A percentile compares a stretch with the other conserved stretches of the same genome.
Evolutionary conservation across 2,888 invertebrate genomes (phyloP).

Genomic region (Orchestes rusci): DNA sequence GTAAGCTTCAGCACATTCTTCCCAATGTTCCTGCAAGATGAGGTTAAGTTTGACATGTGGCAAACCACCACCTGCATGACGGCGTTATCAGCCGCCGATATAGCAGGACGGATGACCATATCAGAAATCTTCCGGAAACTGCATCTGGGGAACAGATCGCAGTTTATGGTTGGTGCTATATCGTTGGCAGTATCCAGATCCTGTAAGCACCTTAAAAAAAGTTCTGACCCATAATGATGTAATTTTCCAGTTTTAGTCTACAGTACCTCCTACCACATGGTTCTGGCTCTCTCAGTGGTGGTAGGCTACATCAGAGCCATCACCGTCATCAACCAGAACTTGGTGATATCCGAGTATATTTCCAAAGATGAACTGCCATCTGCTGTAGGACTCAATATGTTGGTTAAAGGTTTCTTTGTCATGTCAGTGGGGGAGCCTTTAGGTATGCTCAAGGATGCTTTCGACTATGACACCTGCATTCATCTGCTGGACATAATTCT

Average conservation of each 20-base stretch:
- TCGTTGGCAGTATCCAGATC: constrained; percentile 53
- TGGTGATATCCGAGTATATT: constrained; percentile 61
- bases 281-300: constrained; percentile 26
- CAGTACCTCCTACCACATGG: constrained; percentile 24
- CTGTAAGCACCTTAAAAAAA: constrained; percentile 43
- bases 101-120: constrained; percentile 56
- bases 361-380: constrained; percentile 51
- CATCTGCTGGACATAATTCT: constrained; percentile 55
- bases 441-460: constrained; percentile 61
- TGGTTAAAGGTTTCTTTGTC: constrained; percentile 61
- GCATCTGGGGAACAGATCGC: constrained; percentile 53
- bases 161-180: constrained; percentile 55
- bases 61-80: constrained; percentile 65
- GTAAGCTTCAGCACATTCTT: constrained; percentile 65
- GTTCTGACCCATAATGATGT: too few relatives aligned
- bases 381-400: constrained; percentile 66
- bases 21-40: constrained; percentile 57
- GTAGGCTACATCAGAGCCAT: constrained; percentile 53
- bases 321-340: constrained; percentile 65
- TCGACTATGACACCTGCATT: constrained; percentile 57
- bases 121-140: constrained; percentile 57
- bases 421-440: constrained; percentile 56
- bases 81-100: constrained; percentile 60
- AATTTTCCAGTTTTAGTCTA: constrained; percentile 30
- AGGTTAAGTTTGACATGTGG: constrained; percentile 41